Base-by-base conservation (phyloP, 2,797 vertebrate genomes). In the Pseudopleuronectes americanus region DNA sequence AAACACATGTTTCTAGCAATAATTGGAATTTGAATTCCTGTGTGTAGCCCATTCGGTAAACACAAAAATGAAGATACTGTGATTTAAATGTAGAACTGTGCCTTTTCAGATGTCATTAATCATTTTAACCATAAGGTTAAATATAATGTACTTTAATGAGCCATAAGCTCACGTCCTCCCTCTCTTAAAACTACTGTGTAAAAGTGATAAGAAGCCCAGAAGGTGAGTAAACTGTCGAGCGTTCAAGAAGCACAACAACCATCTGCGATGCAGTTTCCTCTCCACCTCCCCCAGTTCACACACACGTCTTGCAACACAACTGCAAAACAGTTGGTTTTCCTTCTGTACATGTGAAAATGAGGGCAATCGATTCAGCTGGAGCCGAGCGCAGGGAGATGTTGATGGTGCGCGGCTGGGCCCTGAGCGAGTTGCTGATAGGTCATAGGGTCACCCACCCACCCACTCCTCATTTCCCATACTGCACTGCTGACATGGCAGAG, bases 381-480 rank as follows among this genome's bases (percentile, higher is more conserved):
- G 83, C 84, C 22, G 69, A 83, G 84, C 33, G 51, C 81, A 81
- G 83, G 80, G 81, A 90, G 87, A 89, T 79, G 84, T 77, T 81
- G 77, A 85, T 77, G 78, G 71, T 84, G 79, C 55, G 76, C 62
- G 57, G 77, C 84, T 64, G 67, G 79, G 87, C 87, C 81, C 77
- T 85, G 59, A 89, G 90, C 85, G 33, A 90, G 77, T 76, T 87
- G 86, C 60, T 81, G 85, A 67, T 79, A 88, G 89, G 87, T 89
- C 78, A 41, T 52, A 36, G 28, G 92, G 91, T 94, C 91, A 92
- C 83, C 87, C 87, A 85, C 86, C 89, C 89, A 90, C 92, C 91
- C 89, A 92, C 92, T 92, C 86, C 86, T 87, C 78, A 84, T 92
- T 93, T 92, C 90, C 86, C 84, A 90, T 79, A 85, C 64, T 80